Evolutionary conservation across 2,113 vertebrate species (phyloP).

Genomic region (human (Homo sapiens)): DNA sequence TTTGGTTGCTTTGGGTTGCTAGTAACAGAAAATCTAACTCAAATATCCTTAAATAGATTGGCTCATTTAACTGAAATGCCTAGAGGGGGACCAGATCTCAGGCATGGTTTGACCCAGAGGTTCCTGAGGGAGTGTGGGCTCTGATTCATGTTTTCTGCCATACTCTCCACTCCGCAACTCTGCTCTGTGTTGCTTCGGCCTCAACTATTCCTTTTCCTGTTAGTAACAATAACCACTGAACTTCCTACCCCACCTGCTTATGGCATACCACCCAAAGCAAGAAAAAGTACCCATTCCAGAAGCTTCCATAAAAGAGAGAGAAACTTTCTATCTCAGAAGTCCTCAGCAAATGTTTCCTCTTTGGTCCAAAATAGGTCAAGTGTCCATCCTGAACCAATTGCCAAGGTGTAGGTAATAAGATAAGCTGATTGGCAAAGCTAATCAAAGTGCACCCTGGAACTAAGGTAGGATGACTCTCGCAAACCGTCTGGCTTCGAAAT

Average conservation of each 20-base stretch:
- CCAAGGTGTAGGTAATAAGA: neutral
- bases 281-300: neutral
- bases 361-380: neutral
- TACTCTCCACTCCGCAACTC: neutral
- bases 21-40: neutral
- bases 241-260: neutral
- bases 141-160: neutral
- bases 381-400: neutral
- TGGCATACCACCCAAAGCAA: neutral
- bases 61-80: neutral
- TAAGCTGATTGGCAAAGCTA: neutral
- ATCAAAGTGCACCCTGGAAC: neutral
- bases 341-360: constrained; percentile 1
- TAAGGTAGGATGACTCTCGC: neutral
- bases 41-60: neutral
- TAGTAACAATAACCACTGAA: neutral
- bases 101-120: neutral
- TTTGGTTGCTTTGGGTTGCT: neutral
- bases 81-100: neutral
- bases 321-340: neutral
- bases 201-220: neutral
- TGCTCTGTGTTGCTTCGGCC: neutral
- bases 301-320: neutral
- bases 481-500: neutral
- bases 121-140: neutral